phyloP scores from a whole-genome alignment of 2,888 invertebrate species.

The Escarpia spicata region DNA sequence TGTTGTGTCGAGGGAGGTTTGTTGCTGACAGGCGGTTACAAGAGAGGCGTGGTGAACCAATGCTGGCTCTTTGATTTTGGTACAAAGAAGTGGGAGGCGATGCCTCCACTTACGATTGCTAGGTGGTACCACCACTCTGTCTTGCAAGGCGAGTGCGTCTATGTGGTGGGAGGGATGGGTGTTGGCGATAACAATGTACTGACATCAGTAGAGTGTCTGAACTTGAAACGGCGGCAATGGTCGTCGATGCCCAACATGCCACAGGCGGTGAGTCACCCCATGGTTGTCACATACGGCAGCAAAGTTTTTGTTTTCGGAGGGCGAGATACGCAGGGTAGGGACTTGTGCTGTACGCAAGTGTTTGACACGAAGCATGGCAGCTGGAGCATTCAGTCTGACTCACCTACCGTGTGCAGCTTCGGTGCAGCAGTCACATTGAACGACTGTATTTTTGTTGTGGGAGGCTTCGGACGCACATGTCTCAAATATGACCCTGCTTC shows the following conservation, averaged over 20 bases:
- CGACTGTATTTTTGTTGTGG: slow-evolving; percentile 35
- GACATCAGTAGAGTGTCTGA: slow-evolving; percentile 28
- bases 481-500: background rate
- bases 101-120: slow-evolving; percentile 28
- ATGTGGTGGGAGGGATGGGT: slow-evolving; percentile 38
- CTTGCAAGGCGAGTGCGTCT: slow-evolving; percentile 31
- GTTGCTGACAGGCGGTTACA: slow-evolving; percentile 38
- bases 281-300: slow-evolving; percentile 30
- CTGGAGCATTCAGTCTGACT: slow-evolving; percentile 30
- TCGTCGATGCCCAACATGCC: slow-evolving; percentile 23
- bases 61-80: slow-evolving; percentile 36
- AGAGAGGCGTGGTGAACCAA: slow-evolving; percentile 32
- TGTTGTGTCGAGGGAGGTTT: slow-evolving; percentile 28
- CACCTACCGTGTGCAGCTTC: slow-evolving; percentile 35
- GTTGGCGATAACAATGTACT: slow-evolving; percentile 30
- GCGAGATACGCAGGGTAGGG: slow-evolving; percentile 29
- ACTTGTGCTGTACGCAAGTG: slow-evolving; percentile 27
- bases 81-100: slow-evolving; percentile 37
- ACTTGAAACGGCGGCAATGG: slow-evolving; percentile 19
- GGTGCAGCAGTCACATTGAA: slow-evolving; percentile 18
- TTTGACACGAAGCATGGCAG: slow-evolving; percentile 33
- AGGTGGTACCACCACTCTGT: slow-evolving; percentile 36
- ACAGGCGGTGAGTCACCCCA: slow-evolving; percentile 33
- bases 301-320: slow-evolving; percentile 38
- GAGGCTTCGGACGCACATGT: slow-evolving; percentile 35